Evolutionary conservation across 2,113 vertebrate species (phyloP).

Genomic region (Tupaia chinensis): DNA sequence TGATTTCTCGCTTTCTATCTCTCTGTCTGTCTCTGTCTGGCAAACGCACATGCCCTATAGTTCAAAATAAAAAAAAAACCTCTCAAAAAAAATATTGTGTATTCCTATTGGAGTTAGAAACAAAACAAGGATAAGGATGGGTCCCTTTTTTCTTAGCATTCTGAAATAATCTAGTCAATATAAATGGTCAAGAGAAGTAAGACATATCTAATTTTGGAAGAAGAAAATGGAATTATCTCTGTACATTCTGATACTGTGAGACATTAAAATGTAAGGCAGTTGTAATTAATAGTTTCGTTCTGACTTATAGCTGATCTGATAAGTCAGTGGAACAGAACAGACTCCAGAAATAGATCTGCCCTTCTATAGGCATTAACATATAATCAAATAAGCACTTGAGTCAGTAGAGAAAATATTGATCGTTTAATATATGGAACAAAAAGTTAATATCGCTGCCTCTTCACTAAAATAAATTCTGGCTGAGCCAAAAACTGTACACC

Average conservation of each 20-base stretch:
- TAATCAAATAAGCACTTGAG: neutral
- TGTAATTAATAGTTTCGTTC: neutral
- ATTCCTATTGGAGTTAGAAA: neutral
- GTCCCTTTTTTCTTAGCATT: neutral
- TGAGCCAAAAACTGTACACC: neutral
- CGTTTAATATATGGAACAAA: constrained; percentile 6
- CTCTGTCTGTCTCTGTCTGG: no score
- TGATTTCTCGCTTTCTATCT: no score
- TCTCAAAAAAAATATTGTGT: neutral
- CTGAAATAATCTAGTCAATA: neutral
- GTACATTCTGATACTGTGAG: neutral
- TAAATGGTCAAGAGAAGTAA: constrained; percentile 24
- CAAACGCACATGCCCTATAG: no score
- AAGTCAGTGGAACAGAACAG: neutral
- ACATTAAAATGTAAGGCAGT: neutral
- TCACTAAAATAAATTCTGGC: neutral
- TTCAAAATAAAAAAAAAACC: no score
- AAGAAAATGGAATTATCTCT: neutral
- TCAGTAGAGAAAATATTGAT: neutral
- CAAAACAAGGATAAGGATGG: neutral
- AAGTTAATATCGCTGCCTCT: neutral
- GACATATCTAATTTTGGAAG: neutral
- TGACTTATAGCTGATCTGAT: neutral
- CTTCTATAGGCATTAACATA: neutral
- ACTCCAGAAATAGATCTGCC: neutral